Percentiles rank a stretch among this genome's conserved stretches.
phyloP scores from a whole-genome alignment of 1,140 invertebrate genomes.

The Apis cerana region DNA sequence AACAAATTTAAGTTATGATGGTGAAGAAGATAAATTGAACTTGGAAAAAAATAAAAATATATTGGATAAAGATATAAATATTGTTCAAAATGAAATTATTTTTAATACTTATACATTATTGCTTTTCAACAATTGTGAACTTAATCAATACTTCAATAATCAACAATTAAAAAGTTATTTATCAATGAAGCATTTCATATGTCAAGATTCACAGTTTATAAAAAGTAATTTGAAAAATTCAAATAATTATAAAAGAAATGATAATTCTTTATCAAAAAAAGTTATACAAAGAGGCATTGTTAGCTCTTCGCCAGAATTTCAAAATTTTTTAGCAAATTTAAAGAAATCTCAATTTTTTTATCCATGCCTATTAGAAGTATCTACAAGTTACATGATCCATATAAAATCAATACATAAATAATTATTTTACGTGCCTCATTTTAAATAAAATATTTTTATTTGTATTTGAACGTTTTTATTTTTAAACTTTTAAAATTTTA shows the following conservation, averaged over 20 bases:
- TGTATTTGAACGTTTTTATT: conserved; percentile 14
- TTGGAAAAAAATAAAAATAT: neutral
- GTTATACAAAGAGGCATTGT: conserved; percentile 19
- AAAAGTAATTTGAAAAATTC: neutral
- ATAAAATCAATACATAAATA: conserved; percentile 20
- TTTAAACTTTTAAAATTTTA: neutral
- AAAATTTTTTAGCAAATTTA: conserved; percentile 39
- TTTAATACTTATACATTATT: conserved; percentile 11
- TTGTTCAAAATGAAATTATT: conserved; percentile 20
- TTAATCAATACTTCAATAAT: conserved; percentile 4
- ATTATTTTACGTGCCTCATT: neutral
- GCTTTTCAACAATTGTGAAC: conserved; percentile 12
- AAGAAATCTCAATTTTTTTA: conserved; percentile 4
- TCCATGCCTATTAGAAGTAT: conserved; percentile 16
- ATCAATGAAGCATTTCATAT: neutral
- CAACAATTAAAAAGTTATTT: neutral
- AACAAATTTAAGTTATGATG: neutral
- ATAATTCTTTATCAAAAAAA: neutral
- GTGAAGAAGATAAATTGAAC: neutral
- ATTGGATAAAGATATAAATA: neutral
- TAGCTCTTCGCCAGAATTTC: conserved; percentile 45
- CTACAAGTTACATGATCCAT: conserved; percentile 8
- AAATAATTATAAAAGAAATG: neutral
- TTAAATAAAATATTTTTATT: conserved; percentile 25
- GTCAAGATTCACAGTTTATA: neutral